Evolutionary conservation across 2,888 invertebrate species (phyloP).

Genomic region (Plagiodera versicolora): DNA sequence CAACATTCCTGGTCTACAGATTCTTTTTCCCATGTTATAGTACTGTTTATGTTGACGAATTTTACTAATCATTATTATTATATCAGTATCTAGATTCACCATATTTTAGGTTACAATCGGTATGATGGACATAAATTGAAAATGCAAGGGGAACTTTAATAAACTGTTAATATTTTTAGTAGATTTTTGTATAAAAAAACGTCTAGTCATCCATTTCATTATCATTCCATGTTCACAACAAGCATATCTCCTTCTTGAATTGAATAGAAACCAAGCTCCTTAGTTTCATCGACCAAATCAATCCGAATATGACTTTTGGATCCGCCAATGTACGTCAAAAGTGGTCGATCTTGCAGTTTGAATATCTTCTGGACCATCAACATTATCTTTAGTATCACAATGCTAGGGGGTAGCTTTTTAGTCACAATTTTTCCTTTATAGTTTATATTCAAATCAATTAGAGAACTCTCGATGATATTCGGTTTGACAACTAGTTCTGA

Average conservation of each 20-base stretch:
- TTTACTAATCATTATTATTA: too few relatives aligned
- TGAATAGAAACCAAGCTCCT: constrained; percentile 81
- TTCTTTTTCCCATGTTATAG: too few relatives aligned
- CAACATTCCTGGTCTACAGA: too few relatives aligned
- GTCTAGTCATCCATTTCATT: neutral
- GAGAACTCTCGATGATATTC: constrained; percentile 68
- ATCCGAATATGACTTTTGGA: constrained; percentile 69
- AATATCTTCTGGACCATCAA: constrained; percentile 79
- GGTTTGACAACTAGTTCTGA: constrained; percentile 63
- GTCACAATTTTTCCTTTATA: constrained; percentile 58
- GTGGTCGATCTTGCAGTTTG: constrained; percentile 56
- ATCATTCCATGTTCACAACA: constrained; percentile 51
- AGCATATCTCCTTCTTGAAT: constrained; percentile 83
- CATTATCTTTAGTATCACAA: constrained; percentile 81
- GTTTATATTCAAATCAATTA: constrained; percentile 65
- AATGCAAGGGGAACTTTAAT: neutral
- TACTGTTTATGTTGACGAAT: too few relatives aligned
- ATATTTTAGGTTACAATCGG: too few relatives aligned
- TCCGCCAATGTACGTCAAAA: constrained; percentile 59
- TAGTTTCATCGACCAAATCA: constrained; percentile 77
- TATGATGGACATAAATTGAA: too few relatives aligned
- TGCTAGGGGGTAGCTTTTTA: constrained; percentile 75
- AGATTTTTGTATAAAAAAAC: neutral
- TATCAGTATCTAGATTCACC: too few relatives aligned
- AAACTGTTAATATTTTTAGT: neutral